Percentiles rank a stretch among this genome's conserved stretches.
These are phyloP conservation scores for Cosmia trapezina DNA, from an alignment of 2,888 invertebrate species.

Conservation along the genomic window DNA sequence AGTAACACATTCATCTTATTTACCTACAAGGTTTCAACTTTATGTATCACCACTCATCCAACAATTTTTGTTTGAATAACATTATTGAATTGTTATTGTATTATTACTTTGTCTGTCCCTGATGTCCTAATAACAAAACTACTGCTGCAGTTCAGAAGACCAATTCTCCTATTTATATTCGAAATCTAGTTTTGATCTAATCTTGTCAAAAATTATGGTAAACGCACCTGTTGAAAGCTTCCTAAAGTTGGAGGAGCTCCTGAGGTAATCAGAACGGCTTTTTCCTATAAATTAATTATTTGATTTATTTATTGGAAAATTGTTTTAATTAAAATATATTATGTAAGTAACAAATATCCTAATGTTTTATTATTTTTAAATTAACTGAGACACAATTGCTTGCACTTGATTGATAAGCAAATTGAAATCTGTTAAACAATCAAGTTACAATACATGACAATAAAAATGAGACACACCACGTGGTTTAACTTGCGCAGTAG, in stretches of 20 bases:
- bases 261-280: background rate
- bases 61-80: background rate
- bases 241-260: background rate
- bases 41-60: background rate
- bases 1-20: background rate
- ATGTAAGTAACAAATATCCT: background rate
- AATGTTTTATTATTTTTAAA: no score
- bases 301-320: background rate
- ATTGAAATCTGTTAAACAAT: background rate
- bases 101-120: background rate
- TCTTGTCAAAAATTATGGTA: background rate
- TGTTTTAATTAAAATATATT: background rate
- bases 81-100: background rate
- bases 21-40: background rate
- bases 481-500: no score
- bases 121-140: background rate
- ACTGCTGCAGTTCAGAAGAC: background rate
- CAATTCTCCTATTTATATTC: background rate
- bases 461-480: no score
- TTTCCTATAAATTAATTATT: background rate
- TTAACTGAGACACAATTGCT: background rate
- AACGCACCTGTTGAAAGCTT: constrained; percentile 4
- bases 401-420: background rate
- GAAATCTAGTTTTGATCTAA: background rate
- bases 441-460: background rate